Evolutionary conservation across 2,113 vertebrate genomes (phyloP).

Genomic region (Gasterosteus nipponicus): DNA sequence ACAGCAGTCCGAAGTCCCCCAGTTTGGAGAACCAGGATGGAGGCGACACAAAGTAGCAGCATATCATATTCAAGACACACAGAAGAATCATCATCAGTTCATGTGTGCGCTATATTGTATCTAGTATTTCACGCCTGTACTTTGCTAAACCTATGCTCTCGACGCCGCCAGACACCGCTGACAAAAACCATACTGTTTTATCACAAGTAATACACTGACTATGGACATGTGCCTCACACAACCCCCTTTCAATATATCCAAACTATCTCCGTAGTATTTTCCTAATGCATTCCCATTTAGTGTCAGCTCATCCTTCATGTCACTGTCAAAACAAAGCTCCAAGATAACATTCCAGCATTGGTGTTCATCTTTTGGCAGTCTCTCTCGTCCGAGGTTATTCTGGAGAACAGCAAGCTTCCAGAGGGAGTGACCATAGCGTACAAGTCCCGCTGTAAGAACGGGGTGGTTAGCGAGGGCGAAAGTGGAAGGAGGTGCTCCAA

Average conservation of each 20-base stretch:
- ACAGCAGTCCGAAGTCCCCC: neutral
- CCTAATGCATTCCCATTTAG: neutral
- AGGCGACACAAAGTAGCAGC: neutral
- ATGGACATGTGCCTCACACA: neutral
- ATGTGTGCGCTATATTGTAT: neutral
- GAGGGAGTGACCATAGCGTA: constrained; percentile 94
- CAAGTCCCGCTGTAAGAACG: constrained; percentile 95
- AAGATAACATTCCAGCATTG: constrained; percentile 47
- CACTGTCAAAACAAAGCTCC: constrained; percentile 50
- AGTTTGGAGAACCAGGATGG: neutral
- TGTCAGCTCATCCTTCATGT: constrained; percentile 36
- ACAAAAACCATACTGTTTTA: neutral
- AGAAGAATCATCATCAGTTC: neutral
- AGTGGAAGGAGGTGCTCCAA: constrained; percentile 95
- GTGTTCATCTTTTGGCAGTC: constrained; percentile 83
- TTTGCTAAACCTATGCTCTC: neutral
- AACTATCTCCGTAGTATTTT: neutral
- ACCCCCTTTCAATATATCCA: neutral
- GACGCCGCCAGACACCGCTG: neutral
- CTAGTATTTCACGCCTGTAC: neutral
- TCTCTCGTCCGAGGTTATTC: constrained; percentile 96
- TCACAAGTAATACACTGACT: neutral
- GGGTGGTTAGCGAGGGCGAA: constrained; percentile 89
- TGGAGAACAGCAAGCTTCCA: constrained; percentile 96
- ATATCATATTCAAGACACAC: neutral